Base-by-base conservation (phyloP, 2,113 vertebrate species). In the Hiodon tergisus region DNA sequence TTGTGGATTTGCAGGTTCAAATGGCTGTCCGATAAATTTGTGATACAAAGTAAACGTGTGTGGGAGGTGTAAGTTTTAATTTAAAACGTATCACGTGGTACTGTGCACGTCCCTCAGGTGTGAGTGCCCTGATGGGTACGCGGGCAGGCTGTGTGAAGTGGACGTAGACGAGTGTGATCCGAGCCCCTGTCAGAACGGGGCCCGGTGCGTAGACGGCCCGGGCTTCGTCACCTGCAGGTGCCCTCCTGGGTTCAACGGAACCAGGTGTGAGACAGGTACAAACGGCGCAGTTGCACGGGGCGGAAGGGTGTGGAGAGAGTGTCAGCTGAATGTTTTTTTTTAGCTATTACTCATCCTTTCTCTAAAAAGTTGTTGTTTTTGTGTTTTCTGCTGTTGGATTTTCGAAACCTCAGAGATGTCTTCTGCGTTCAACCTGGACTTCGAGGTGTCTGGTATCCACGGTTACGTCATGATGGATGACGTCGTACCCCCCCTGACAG, bases 221-320 rank as follows among this genome's bases (percentile, higher is more conserved):
- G 95, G 94, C 53, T 89, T 93, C 2, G 98, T 90, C 83, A 83
- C 86, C 81, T 99, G 97, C 90, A 93, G 94, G 89, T 99, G 96
- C 90, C 93, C 80, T 67, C 97, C 97, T 83, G 96, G 96, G 90
- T 99, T 98, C 93, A 97, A 95, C 85, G 97, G 97, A 92, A 96
- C 87, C 90, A 95, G 93, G 90, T 99, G 97, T 97, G 97, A 99
- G 95, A 98, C 95, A 98, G 97, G 97, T 99, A 98, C 89, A 90
- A 89, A 91, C 82, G 80, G 71, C 78, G 84, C 84, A 71, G 63
- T 78, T 76, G 77, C 73, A 79, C 74, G 78, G 63, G 79, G 77
- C 79, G 11, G 0, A 10, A 69, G 76, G 72, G 58, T 75, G 62
- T 58, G 73, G 57, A 55, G 7, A 47, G 65, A 67, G 10, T 6